phyloP scores from a whole-genome alignment of 2,797 vertebrate species.

The Eulemur coronatus region DNA sequence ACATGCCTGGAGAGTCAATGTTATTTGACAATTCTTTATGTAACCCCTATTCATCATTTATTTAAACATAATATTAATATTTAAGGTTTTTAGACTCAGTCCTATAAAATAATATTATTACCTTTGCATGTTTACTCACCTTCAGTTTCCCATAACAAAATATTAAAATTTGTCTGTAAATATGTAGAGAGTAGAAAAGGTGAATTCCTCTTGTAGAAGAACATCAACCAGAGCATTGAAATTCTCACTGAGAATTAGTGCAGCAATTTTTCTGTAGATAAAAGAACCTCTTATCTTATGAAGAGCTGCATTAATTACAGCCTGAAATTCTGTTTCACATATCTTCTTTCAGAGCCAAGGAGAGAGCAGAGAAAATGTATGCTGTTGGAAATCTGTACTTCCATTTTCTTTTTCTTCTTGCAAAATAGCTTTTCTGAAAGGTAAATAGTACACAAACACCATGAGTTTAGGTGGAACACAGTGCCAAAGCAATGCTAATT shows the following conservation, averaged over 20 bases:
- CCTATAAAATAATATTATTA: slow-evolving; percentile 26
- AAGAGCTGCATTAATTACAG: slow-evolving; percentile 75
- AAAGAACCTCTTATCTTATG: slow-evolving; percentile 66
- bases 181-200: slow-evolving; percentile 34
- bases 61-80: slow-evolving; percentile 48
- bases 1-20: not conserved
- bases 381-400: slow-evolving; percentile 30
- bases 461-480: slow-evolving; percentile 4
- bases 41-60: not conserved
- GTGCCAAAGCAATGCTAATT: not conserved
- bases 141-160: slow-evolving; percentile 20
- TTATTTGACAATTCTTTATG: slow-evolving; percentile 6
- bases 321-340: slow-evolving; percentile 70
- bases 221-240: slow-evolving; percentile 45
- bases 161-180: slow-evolving; percentile 41
- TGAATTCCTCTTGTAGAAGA: slow-evolving; percentile 62
- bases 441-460: slow-evolving; percentile 51
- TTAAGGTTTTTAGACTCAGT: slow-evolving; percentile 10
- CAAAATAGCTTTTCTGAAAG: slow-evolving; percentile 58
- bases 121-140: slow-evolving; percentile 7
- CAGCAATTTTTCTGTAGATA: slow-evolving; percentile 69
- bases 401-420: slow-evolving; percentile 43
- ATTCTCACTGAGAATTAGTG: slow-evolving; percentile 68
- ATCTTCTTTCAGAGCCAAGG: slow-evolving; percentile 65
- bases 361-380: slow-evolving; percentile 53